These are phyloP conservation scores for Erythrocercus mccallii DNA, from an alignment of 2,113 vertebrate species.

Conservation along the genomic window DNA sequence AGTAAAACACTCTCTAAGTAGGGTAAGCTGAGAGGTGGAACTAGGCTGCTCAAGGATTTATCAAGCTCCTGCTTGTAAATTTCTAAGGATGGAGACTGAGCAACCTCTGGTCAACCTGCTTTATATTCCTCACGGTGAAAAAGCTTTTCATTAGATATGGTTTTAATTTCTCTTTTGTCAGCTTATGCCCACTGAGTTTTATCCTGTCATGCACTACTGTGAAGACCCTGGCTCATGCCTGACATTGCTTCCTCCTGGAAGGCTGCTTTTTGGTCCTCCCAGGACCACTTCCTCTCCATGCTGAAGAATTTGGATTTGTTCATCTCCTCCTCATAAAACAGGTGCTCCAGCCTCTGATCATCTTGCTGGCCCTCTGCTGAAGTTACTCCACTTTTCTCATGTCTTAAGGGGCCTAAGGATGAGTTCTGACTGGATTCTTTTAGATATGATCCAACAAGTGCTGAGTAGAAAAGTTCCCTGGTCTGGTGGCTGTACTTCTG, in stretches of 20 bases:
- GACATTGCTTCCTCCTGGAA: not conserved
- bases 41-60: not conserved
- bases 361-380: not conserved
- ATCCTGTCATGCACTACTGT: not conserved
- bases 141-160: not conserved
- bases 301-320: not conserved
- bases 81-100: not conserved
- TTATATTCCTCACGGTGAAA: not conserved
- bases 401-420: not conserved
- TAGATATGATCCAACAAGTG: not conserved
- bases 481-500: not conserved
- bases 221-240: not conserved
- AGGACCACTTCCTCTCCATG: not conserved
- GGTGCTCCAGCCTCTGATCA: not conserved
- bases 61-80: not conserved
- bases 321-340: not conserved
- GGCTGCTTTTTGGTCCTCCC: not conserved
- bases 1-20: not conserved
- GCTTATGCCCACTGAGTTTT: not conserved
- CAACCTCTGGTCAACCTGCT: not conserved
- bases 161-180: not conserved
- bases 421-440: not conserved
- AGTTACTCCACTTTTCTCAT: not conserved
- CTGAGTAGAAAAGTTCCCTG: not conserved
- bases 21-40: not conserved